A percentile compares a stretch with the other conserved stretches of the same genome.
Evolutionary conservation across 2,888 invertebrate genomes (phyloP).

Genomic region (Oligia fasciuncula): DNA sequence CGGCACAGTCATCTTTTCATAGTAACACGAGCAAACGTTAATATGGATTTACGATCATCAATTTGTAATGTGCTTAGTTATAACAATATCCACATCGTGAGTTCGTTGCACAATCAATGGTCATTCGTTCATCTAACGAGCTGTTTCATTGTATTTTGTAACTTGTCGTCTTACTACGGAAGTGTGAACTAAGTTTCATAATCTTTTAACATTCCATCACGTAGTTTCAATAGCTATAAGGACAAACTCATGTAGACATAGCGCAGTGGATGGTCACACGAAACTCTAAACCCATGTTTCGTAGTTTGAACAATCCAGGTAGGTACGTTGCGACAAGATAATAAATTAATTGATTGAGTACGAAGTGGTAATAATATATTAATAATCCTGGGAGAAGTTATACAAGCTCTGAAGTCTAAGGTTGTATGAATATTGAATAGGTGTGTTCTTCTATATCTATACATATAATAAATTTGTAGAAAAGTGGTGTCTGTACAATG

Average conservation of each 20-base stretch:
- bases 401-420: constrained; percentile 3
- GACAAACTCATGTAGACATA: not conserved
- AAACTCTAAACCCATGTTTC: constrained; percentile 2
- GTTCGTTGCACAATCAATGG: constrained; percentile 75
- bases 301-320: not conserved
- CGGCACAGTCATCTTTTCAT: constrained; percentile 34
- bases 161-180: constrained; percentile 16
- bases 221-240: constrained; percentile 20
- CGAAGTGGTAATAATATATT: constrained; percentile 30
- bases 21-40: constrained; percentile 58
- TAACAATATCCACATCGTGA: constrained; percentile 78
- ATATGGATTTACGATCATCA: constrained; percentile 76
- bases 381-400: constrained; percentile 30
- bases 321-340: constrained; percentile 17
- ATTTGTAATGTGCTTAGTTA: constrained; percentile 67
- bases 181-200: constrained; percentile 37
- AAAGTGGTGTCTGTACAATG: too few relatives aligned
- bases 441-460: too few relatives aligned
- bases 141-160: constrained; percentile 63
- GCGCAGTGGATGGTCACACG: constrained; percentile 10
- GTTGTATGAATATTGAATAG: constrained; percentile 23
- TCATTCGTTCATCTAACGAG: constrained; percentile 76
- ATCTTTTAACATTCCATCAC: constrained; percentile 31
- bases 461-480: too few relatives aligned
- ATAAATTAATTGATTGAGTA: constrained; percentile 57